Evolutionary conservation across 2,888 invertebrate species (phyloP).

Genomic region (Stomorhina lunata): DNA sequence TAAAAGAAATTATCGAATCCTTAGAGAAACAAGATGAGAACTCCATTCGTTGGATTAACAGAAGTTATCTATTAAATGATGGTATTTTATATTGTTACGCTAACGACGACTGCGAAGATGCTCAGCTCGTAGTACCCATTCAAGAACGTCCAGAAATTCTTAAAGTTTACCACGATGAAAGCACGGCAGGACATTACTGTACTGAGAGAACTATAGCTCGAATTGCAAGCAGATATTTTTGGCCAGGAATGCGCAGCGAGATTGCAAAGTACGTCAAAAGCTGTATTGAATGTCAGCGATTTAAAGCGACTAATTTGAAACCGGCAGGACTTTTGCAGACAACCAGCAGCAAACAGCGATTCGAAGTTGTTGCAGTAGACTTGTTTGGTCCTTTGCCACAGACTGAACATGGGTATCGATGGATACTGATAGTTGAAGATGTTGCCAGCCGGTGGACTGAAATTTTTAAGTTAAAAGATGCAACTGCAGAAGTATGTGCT

Average conservation of each 20-base stretch:
- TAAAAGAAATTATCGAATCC: constrained; percentile 5
- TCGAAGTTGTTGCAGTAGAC: constrained; percentile 60
- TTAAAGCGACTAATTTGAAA: constrained; percentile 63
- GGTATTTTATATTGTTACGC: constrained; percentile 49
- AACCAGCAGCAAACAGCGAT: constrained; percentile 55
- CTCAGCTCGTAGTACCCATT: constrained; percentile 43
- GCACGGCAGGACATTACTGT: constrained; percentile 64
- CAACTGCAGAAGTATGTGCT: constrained; percentile 70
- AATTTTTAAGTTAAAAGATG: constrained; percentile 69
- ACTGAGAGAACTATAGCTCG: constrained; percentile 48
- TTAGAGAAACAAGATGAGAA: constrained; percentile 26
- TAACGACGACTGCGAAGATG: constrained; percentile 39
- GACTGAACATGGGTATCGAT: constrained; percentile 48
- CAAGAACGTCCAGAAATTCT: constrained; percentile 36
- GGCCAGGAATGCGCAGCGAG: constrained; percentile 60
- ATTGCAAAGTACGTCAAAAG: constrained; percentile 36
- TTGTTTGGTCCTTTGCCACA: constrained; percentile 61
- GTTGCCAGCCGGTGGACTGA: constrained; percentile 67
- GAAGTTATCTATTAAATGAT: constrained; percentile 24
- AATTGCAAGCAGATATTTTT: constrained; percentile 58
- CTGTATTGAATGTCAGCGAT: constrained; percentile 62
- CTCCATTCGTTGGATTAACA: not conserved
- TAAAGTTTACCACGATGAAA: constrained; percentile 56
- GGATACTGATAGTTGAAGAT: constrained; percentile 70
- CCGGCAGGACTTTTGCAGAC: constrained; percentile 64